These are phyloP conservation scores for Calephelis perditalis DNA, from an alignment of 2,888 invertebrate species.

Conservation along the genomic window DNA sequence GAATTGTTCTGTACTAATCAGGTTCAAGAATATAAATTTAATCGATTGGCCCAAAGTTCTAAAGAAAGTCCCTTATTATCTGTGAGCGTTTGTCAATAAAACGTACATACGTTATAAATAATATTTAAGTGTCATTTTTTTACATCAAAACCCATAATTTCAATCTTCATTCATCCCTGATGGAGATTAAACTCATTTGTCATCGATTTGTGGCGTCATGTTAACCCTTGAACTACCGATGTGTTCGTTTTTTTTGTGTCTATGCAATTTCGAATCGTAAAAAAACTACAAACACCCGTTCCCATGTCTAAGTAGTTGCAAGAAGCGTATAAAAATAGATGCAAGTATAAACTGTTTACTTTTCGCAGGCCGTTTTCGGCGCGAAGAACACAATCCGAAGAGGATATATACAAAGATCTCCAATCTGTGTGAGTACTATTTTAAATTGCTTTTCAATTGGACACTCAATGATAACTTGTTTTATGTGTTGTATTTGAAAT, in stretches of 20 bases:
- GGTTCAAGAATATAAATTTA: too few species aligned
- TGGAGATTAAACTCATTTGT: too few species aligned
- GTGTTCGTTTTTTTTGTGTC: background rate
- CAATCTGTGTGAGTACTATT: constrained; percentile 84
- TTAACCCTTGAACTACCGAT: too few species aligned
- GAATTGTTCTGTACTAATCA: too few species aligned
- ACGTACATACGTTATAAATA: too few species aligned
- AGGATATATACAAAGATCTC: constrained; percentile 90
- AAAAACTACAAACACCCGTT: background rate
- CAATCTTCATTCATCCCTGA: too few species aligned
- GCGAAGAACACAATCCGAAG: constrained; percentile 87
- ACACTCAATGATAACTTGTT: background rate
- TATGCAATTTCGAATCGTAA: background rate
- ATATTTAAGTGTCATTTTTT: too few species aligned
- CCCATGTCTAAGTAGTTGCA: background rate
- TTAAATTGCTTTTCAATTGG: constrained; percentile 8
- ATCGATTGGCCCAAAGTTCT: too few species aligned
- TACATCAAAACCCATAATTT: too few species aligned
- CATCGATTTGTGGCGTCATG: too few species aligned
- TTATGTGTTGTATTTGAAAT: constrained; percentile 11
- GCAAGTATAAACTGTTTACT: constrained; percentile 1
- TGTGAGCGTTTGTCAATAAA: too few species aligned
- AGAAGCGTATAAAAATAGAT: background rate
- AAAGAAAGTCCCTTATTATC: too few species aligned
- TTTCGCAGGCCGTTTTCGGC: constrained; percentile 88